Conservation (phyloP, 1,140 invertebrate species). For the Penaeus vannamei region DNA sequence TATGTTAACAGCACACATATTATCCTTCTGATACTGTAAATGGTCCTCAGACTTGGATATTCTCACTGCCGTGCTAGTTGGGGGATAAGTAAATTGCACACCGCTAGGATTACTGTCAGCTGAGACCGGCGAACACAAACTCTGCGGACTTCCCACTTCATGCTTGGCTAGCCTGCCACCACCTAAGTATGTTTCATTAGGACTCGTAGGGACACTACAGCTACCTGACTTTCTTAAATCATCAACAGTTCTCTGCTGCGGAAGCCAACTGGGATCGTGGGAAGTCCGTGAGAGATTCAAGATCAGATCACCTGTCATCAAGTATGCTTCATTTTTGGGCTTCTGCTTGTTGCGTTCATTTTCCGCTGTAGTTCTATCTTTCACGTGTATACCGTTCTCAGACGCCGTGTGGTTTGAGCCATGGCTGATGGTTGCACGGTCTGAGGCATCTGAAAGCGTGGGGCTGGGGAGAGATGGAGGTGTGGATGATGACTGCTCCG, state of each 20-base stretch:
- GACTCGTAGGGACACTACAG: constrained; percentile 65
- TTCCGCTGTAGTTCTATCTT: constrained; percentile 42
- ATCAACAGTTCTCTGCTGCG: constrained; percentile 60
- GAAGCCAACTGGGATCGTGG: constrained; percentile 72
- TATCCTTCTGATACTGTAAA: constrained; percentile 83
- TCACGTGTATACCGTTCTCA: constrained; percentile 46
- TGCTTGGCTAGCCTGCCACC: constrained; percentile 43
- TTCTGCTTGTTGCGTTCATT: constrained; percentile 64
- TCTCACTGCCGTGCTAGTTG: constrained; percentile 76
- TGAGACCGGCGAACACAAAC: constrained; percentile 63
- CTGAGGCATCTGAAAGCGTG: constrained; percentile 54
- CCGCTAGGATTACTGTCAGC: constrained; percentile 68
- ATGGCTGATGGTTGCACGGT: constrained; percentile 37
- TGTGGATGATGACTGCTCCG: constrained; percentile 58
- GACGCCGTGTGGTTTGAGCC: constrained; percentile 41
- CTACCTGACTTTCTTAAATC: constrained; percentile 60
- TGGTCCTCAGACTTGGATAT: constrained; percentile 90
- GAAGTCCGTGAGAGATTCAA: constrained; percentile 88
- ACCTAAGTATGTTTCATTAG: constrained; percentile 56
- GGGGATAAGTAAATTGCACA: constrained; percentile 68
- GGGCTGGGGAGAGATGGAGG: constrained; percentile 53
- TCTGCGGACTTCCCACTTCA: constrained; percentile 62
- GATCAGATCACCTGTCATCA: constrained; percentile 97
- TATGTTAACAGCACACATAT: constrained; percentile 86
- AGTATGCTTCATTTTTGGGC: constrained; percentile 87